Evolutionary conservation across 2,888 invertebrate genomes (phyloP).

Genomic region (Arrhopalites spinosus): DNA sequence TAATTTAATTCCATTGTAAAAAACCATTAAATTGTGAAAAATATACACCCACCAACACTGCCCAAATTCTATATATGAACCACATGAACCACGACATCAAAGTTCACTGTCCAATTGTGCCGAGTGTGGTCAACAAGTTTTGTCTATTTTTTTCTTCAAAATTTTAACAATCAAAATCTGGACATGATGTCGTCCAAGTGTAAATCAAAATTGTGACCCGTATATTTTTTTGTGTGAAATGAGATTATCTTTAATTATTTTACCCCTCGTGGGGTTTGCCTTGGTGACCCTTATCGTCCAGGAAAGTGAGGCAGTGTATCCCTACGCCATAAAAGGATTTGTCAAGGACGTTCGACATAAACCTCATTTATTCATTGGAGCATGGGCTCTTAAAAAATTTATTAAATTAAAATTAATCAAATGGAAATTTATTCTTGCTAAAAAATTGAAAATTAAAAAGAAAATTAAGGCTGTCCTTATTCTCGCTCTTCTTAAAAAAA

Average conservation of each 20-base stretch:
- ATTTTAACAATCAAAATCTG: too few relatives aligned
- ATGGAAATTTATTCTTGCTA: slow-evolving; percentile 49
- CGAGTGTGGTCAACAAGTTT: too few relatives aligned
- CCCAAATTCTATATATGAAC: too few relatives aligned
- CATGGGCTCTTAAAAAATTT: slow-evolving; percentile 53
- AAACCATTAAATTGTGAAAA: too few relatives aligned
- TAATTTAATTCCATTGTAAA: too few relatives aligned
- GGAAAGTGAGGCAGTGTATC: slow-evolving; percentile 46
- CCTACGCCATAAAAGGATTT: slow-evolving; percentile 53
- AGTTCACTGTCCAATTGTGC: too few relatives aligned
- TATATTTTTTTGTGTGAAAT: slow-evolving; percentile 12
- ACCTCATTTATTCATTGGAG: slow-evolving; percentile 50
- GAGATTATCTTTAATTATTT: slow-evolving; percentile 11
- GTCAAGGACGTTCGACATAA: slow-evolving; percentile 49
- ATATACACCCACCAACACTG: too few relatives aligned
- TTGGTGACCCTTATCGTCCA: slow-evolving; percentile 34
- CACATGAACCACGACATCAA: too few relatives aligned
- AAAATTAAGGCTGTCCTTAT: slow-evolving; percentile 25
- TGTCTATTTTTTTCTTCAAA: too few relatives aligned
- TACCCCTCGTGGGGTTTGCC: slow-evolving; percentile 16
- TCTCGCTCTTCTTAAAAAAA: slow-evolving; percentile 20
- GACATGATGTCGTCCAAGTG: neutral
- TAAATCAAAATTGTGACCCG: neutral
- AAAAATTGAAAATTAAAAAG: slow-evolving; percentile 49
- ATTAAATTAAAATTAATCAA: slow-evolving; percentile 52